Evolutionary conservation across 2,888 invertebrate genomes (phyloP).

Genomic region (Girardia tigrina): DNA sequence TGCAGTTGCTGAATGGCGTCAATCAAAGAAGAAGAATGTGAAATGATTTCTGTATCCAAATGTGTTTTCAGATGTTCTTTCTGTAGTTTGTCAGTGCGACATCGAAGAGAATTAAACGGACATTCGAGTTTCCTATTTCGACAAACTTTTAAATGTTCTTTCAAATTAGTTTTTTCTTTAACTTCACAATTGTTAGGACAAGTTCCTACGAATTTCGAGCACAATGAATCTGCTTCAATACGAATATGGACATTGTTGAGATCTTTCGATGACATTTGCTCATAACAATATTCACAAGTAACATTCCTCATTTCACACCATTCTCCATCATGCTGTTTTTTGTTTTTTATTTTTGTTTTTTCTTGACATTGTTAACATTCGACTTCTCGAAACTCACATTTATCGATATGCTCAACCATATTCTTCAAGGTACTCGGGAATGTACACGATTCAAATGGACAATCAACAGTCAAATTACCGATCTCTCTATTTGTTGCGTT

Average conservation of each 20-base stretch:
- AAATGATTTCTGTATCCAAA: too few relatives aligned
- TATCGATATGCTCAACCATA: not conserved
- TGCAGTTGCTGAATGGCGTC: too few relatives aligned
- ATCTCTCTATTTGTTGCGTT: not conserved
- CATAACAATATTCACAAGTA: not conserved
- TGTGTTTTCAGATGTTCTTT: too few relatives aligned
- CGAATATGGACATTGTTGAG: not conserved
- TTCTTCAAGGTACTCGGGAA: not conserved
- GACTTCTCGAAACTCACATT: not conserved
- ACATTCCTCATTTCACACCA: not conserved
- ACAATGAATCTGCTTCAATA: not conserved
- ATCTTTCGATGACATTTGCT: not conserved
- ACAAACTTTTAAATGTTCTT: not conserved
- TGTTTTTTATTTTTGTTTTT: not conserved
- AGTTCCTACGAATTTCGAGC: not conserved
- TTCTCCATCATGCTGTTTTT: not conserved
- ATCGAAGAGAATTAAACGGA: too few relatives aligned
- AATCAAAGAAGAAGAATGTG: too few relatives aligned
- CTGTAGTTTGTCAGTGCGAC: too few relatives aligned
- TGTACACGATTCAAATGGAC: not conserved
- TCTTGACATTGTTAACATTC: not conserved
- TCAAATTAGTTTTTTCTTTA: not conserved
- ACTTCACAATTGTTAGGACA: not conserved
- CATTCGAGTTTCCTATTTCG: not conserved
- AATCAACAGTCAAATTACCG: not conserved